These are phyloP conservation scores for Desoria tigrina DNA, from an alignment of 2,888 invertebrate genomes.

Conservation along the genomic window DNA sequence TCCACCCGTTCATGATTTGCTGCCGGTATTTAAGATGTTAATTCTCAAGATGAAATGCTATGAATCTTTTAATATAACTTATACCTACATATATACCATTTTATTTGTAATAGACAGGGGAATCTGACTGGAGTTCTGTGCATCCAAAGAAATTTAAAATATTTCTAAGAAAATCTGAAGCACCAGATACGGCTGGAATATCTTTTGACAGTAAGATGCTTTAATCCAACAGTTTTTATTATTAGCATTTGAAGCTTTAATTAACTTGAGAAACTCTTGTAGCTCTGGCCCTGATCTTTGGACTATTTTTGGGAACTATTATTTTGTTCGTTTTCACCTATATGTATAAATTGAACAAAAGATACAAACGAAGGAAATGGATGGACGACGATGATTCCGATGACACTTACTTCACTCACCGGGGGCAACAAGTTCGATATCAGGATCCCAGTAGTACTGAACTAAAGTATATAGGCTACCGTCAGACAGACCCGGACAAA, in stretches of 20 bases:
- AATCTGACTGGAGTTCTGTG: conserved; percentile 49
- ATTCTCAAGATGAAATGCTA: conserved; percentile 6
- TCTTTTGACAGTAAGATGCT: conserved; percentile 49
- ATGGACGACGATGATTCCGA: conserved; percentile 70
- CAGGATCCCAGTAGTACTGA: conserved; percentile 36
- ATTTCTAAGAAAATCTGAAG: conserved; percentile 19
- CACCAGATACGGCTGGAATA: conserved; percentile 31
- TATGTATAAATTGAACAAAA: conserved; percentile 73
- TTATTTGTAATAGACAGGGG: conserved; percentile 16
- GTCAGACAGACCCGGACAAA: conserved; percentile 38
- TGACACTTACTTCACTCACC: conserved; percentile 30
- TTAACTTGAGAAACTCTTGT: conserved; percentile 54
- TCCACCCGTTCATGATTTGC: too few relatives aligned
- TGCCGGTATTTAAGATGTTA: not conserved
- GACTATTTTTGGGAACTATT: conserved; percentile 72
- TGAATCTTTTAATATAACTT: not conserved
- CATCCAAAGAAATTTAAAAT: conserved; percentile 34
- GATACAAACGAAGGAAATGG: conserved; percentile 71
- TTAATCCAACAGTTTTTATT: too few relatives aligned
- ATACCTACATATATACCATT: not conserved
- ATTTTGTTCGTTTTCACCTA: conserved; percentile 71
- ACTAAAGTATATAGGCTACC: conserved; percentile 35
- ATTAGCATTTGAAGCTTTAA: conserved; percentile 9
- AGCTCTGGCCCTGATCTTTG: conserved; percentile 77
- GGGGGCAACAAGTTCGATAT: conserved; percentile 38